These are phyloP conservation scores for Colostygia pectinataria DNA, from an alignment of 2,888 invertebrate genomes.

Conservation along the genomic window DNA sequence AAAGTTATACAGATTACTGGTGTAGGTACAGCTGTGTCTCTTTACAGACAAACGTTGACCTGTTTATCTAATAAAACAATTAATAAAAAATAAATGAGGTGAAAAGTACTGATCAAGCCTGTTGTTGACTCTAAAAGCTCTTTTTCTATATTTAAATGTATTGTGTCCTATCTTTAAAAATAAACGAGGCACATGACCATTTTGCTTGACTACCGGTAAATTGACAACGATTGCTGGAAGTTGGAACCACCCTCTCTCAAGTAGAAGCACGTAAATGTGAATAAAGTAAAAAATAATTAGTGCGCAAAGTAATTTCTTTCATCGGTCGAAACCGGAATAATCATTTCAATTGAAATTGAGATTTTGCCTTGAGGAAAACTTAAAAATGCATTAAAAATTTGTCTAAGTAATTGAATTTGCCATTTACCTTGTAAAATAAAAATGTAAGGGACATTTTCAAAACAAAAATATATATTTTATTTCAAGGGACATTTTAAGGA, in stretches of 20 bases:
- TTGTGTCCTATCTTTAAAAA: not conserved
- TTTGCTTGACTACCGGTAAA: not conserved
- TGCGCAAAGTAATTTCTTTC: constrained; percentile 12
- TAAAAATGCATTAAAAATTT: constrained; percentile 13
- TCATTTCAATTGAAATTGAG: constrained; percentile 12
- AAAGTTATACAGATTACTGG: not conserved
- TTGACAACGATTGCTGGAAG: constrained; percentile 2
- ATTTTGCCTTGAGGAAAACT: constrained; percentile 6
- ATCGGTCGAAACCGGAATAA: constrained; percentile 7
- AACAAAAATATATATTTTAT: too few species aligned
- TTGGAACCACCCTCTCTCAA: constrained; percentile 4
- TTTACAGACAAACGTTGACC: not conserved
- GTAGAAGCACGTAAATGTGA: constrained; percentile 11
- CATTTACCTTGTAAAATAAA: not conserved
- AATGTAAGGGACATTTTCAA: constrained; percentile 3
- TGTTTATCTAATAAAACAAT: too few species aligned
- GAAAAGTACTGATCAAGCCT: too few species aligned
- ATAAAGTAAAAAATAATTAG: constrained; percentile 32
- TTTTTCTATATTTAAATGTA: not conserved
- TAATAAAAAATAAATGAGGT: too few species aligned
- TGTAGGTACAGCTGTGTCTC: constrained; percentile 3
- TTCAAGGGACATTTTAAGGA: too few species aligned
- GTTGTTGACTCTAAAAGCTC: too few species aligned
- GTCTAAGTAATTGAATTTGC: not conserved
- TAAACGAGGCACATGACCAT: not conserved